Evolutionary conservation across 2,113 vertebrate genomes (phyloP), one percentile per base, ranked within the genome.

Genomic region (Speoplatyrhinus poulsoni): DNA sequence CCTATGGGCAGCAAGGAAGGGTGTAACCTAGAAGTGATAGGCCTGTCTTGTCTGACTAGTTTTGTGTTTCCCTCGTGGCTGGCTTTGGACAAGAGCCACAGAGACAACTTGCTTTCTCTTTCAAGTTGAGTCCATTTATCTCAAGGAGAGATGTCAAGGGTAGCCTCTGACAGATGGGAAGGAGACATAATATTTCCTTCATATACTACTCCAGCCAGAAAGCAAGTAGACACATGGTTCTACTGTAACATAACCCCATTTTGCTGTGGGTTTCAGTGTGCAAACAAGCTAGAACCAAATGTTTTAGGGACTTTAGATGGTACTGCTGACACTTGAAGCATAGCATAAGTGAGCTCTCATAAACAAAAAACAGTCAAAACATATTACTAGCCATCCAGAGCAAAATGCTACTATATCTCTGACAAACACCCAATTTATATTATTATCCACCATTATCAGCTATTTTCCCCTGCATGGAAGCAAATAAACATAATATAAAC

Each of bases 41-140:
- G 85, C 61, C 80, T 83, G 83, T 85, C 89, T 62, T 46, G 73
- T 67, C 81, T 90, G 63, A 81, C 77, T 66, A 64, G 76, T 76
- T 60, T 65, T 82, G 36, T 86, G 81, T 76, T 88, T 70, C 73
- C 89, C 58, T 85, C 85, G 33, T 46, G 16, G 63, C 71, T 78
- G 62, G 80, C 15, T 63, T 87, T 65, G 69, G 3, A 49, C 49
- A 83, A 82, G 68, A 87, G 75, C 81, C 46, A 68, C 77, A 79
- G 89, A 89, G 36, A 41, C 33, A 2, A 8, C 41, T 90, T 58
- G 84, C 89, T 60, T 61, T 85, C 73, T 73, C 66, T 58, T 75
- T 70, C 75, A 63, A 67, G 73, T 61, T 32, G 63, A 90, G 87
- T 90, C 80, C 82, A 88, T 92, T 92, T 92, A 90, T 92, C 84